Evolutionary conservation across 2,113 vertebrate species (phyloP).

Genomic region (Vombatus ursinus): DNA sequence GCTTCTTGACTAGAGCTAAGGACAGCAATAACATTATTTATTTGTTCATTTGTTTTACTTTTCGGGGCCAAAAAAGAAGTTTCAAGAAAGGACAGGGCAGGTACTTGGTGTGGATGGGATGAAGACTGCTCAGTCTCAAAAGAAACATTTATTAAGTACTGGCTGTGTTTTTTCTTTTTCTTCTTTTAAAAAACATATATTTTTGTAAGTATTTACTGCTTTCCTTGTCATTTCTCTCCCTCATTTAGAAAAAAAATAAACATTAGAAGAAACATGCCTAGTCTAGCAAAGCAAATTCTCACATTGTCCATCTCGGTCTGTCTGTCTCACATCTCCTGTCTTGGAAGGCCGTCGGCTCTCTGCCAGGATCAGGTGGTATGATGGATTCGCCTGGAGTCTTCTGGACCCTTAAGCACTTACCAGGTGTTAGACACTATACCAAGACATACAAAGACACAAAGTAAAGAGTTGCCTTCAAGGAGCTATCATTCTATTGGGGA

Average conservation of each 20-base stretch:
- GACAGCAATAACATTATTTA: neutral
- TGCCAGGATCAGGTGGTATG: neutral
- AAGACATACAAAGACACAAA: neutral
- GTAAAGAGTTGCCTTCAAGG: neutral
- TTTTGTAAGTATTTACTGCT: neutral
- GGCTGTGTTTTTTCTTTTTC: neutral
- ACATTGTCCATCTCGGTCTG: neutral
- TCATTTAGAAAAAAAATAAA: neutral
- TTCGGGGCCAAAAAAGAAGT: neutral
- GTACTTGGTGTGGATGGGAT: neutral
- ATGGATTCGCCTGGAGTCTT: neutral
- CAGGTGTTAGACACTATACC: neutral
- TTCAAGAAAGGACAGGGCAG: neutral
- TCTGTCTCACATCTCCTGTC: neutral
- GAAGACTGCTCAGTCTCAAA: neutral
- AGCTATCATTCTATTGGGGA: neutral
- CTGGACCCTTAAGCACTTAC: neutral
- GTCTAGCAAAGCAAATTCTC: neutral
- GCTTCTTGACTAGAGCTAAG: neutral
- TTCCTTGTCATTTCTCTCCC: neutral
- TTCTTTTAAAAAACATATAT: neutral
- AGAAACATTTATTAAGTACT: neutral
- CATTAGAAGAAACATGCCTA: neutral
- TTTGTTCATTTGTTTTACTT: neutral
- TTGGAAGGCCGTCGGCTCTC: neutral